A percentile compares a stretch with the other conserved stretches of the same genome.
phyloP scores from a whole-genome alignment of 2,888 invertebrate genomes.

The Sisyra terminalis region DNA sequence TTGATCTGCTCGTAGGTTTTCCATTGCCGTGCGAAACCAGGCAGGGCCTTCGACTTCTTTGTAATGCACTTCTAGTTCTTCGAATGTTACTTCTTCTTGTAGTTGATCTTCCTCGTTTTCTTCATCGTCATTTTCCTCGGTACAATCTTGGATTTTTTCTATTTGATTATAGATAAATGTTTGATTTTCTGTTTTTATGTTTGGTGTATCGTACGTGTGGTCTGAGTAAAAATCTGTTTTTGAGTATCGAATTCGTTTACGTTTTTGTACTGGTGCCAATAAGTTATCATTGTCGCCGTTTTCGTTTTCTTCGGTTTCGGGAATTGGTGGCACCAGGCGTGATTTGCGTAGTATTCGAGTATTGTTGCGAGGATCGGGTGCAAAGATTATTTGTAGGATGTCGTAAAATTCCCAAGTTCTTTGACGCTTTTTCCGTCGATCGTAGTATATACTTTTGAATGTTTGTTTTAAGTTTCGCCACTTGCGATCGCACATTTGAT shows the following conservation, averaged over 20 bases:
- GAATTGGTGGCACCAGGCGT: constrained; percentile 2
- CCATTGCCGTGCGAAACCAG: constrained; percentile 10
- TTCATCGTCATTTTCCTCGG: constrained; percentile 2
- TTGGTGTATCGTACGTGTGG: background rate
- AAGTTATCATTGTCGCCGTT: background rate
- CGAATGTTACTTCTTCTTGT: constrained; percentile 2
- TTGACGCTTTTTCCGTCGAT: constrained; percentile 5
- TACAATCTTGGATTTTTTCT: background rate
- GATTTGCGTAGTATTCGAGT: constrained; percentile 6
- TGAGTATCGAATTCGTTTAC: background rate
- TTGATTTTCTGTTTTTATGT: background rate
- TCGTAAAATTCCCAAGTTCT: constrained; percentile 12
- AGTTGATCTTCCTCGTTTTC: background rate
- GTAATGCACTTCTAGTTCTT: constrained; percentile 1
- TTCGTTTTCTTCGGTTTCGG: background rate
- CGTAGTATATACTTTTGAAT: constrained; percentile 11
- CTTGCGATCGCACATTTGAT: constrained; percentile 12
- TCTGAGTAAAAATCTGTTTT: background rate
- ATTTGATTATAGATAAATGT: background rate
- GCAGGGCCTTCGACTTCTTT: constrained; percentile 6
- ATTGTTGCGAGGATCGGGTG: constrained; percentile 9
- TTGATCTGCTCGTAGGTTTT: constrained; percentile 9
- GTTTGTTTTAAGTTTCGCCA: constrained; percentile 13
- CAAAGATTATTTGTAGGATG: constrained; percentile 10
- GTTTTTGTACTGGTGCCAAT: background rate